Base-by-base conservation (phyloP, 2,888 invertebrate species). In the Agonopterix subpropinquella region DNA sequence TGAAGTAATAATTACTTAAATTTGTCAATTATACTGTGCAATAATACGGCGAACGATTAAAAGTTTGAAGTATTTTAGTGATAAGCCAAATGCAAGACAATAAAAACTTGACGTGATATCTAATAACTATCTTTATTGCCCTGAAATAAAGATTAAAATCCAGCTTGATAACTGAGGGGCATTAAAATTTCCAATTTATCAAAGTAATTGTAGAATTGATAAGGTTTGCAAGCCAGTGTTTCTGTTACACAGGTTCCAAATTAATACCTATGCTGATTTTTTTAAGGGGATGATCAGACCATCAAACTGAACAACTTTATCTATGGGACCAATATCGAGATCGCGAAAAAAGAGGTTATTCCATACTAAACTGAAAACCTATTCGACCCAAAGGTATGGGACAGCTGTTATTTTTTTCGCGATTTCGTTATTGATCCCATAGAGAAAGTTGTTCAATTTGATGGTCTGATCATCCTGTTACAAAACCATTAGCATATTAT, bases 1-100 rank as follows among this genome's bases (percentile, higher is more conserved):
- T 67, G 68, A 74, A 76, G 76, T 78, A 69, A 72, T 67, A 65
- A 65, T 62, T 37, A n/a, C 39, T 44, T 4, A 36, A 45, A 37
- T 36, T 18, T 41, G 43, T 48, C 18, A 28, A 43, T 35, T 49
- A 41, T 36, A n/a, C 28, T 36, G 15, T 45, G 13, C 45, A 46
- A 49, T 47, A 7, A 11, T 42, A 8, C 11, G 42, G 1, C 8
- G 39, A 4, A 9, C 39, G 11, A 7, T 11, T 4, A 42, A 11
- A 45, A 45, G 45, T 49, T 11, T 41, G 9, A 18, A 44, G 9
- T 46, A 36, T 43, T 39, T 47, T 9, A 42, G 43, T 47, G 49
- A 45, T 49, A 47, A 52, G 47, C n/a, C 18, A 18, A 35, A 8
- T 10, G 35, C 41, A 47, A 47, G 46, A 53, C 48, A 50, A 46